phyloP scores from a whole-genome alignment of 2,888 invertebrate species.

The Tetranychus truncatus region DNA sequence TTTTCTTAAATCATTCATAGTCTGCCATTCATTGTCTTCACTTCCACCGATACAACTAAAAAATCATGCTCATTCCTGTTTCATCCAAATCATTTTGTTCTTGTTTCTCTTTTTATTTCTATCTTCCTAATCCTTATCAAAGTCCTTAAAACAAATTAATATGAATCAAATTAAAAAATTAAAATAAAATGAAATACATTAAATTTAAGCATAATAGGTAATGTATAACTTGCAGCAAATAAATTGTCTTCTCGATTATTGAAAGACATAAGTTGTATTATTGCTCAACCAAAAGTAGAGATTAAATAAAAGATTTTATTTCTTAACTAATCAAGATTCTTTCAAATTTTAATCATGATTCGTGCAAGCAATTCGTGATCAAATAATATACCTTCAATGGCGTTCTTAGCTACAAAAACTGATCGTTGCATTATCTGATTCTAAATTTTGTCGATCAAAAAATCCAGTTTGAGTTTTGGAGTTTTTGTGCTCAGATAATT shows the following conservation, averaged over 20 bases:
- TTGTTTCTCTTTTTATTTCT: not conserved
- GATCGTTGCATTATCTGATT: too few relatives aligned
- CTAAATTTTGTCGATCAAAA: too few relatives aligned
- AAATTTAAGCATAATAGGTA: not conserved
- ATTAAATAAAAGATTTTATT: constrained; percentile 1
- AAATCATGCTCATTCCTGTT: not conserved
- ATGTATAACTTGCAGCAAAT: not conserved
- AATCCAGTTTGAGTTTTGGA: too few relatives aligned
- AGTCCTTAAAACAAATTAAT: not conserved
- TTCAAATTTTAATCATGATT: not conserved
- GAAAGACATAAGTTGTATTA: not conserved
- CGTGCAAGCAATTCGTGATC: too few relatives aligned
- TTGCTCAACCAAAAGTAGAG: constrained; percentile 1
- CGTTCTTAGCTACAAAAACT: too few relatives aligned
- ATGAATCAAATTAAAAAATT: not conserved
- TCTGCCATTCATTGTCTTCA: not conserved
- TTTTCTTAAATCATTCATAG: not conserved
- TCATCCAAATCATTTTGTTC: not conserved
- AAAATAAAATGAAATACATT: not conserved
- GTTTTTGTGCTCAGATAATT: too few relatives aligned
- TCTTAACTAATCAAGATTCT: not conserved
- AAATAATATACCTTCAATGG: too few relatives aligned
- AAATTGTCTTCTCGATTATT: not conserved
- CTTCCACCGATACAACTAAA: not conserved
- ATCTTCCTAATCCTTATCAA: not conserved